These are phyloP conservation scores for Nymphalis io DNA, from an alignment of 1,140 invertebrate genomes.

Conservation along the genomic window DNA sequence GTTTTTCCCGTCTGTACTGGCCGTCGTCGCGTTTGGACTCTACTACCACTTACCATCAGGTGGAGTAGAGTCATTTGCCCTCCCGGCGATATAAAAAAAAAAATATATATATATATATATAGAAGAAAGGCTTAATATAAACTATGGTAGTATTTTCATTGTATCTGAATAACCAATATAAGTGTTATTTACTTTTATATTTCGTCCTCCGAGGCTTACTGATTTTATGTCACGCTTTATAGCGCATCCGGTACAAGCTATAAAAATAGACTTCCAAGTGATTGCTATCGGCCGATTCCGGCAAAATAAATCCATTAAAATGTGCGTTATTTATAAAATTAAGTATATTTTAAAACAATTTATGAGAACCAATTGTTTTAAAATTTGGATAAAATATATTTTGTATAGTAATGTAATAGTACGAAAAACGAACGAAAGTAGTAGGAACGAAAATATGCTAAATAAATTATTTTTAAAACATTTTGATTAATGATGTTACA, in stretches of 20 bases:
- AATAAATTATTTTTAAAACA: constrained; percentile 21
- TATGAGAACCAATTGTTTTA: background rate
- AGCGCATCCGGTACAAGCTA: constrained; percentile 67
- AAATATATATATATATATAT: no score
- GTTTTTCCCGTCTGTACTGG: no score
- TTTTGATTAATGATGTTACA: constrained; percentile 20
- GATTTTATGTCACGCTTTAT: constrained; percentile 73
- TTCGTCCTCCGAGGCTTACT: constrained; percentile 63
- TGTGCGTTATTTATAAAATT: constrained; percentile 30
- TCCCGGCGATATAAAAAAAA: no score
- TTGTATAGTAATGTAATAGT: no score
- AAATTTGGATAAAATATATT: background rate
- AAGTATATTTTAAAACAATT: background rate
- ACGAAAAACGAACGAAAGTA: no score
- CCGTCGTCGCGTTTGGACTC: no score
- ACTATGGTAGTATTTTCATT: background rate
- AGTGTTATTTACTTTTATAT: constrained; percentile 75
- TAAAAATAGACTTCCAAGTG: constrained; percentile 73
- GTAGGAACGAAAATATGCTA: background rate
- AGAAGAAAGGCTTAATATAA: background rate
- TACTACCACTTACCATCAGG: no score
- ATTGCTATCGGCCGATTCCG: constrained; percentile 65
- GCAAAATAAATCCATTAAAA: constrained; percentile 68
- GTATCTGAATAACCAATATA: constrained; percentile 61
- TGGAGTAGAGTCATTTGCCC: no score